phyloP scores from a whole-genome alignment of 1,140 invertebrate genomes.

The Aethina tumida region DNA sequence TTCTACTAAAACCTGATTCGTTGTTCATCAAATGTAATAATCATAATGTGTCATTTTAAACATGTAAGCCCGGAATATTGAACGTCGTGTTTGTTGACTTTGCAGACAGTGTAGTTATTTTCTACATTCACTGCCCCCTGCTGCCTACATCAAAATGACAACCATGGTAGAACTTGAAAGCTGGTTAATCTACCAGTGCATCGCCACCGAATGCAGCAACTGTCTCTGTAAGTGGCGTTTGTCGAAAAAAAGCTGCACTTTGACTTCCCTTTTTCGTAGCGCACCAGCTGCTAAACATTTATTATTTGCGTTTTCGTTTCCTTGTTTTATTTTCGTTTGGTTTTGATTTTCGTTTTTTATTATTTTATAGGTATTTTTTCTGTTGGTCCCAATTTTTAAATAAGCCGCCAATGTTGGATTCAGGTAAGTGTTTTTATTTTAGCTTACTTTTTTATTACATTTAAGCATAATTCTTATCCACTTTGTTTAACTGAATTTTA shows the following conservation, averaged over 20 bases:
- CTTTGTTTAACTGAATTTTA: background rate
- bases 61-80: too few species aligned
- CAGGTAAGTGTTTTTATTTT: constrained; percentile 21
- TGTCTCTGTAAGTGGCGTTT: constrained; percentile 43
- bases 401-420: constrained; percentile 16
- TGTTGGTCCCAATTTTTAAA: constrained; percentile 16
- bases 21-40: too few species aligned
- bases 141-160: constrained; percentile 43
- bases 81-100: too few species aligned
- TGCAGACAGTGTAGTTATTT: too few species aligned
- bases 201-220: constrained; percentile 48
- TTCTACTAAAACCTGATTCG: too few species aligned
- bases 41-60: too few species aligned
- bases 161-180: constrained; percentile 49
- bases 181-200: constrained; percentile 51
- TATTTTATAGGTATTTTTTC: constrained; percentile 21
- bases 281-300: background rate
- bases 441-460: constrained; percentile 4
- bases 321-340: constrained; percentile 6
- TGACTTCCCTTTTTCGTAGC: background rate
- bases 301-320: constrained; percentile 5
- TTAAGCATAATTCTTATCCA: constrained; percentile 1
- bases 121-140: too few species aligned
- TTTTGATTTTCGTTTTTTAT: constrained; percentile 15
- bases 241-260: constrained; percentile 1